Conservation (phyloP, 2,113 vertebrate genomes). For the Patagioenas fasciata region DNA sequence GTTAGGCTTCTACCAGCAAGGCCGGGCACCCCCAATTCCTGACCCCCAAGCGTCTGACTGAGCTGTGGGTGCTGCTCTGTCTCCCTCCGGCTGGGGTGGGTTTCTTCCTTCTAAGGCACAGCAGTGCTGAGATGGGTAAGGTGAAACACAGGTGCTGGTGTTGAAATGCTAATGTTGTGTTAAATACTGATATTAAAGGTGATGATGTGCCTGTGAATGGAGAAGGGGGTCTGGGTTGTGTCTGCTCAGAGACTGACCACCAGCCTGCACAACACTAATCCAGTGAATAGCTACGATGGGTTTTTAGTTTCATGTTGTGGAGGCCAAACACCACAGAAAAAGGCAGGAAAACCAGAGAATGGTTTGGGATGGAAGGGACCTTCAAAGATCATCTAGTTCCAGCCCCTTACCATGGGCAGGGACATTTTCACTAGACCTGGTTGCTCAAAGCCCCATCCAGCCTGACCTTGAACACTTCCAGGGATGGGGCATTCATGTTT, state of each 20-base stretch:
- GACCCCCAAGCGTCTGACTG: background rate
- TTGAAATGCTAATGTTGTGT: background rate
- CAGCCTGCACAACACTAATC: background rate
- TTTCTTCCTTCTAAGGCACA: background rate
- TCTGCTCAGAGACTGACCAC: background rate
- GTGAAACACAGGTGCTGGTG: background rate
- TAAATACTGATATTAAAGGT: background rate
- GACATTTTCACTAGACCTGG: background rate
- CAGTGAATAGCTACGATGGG: background rate
- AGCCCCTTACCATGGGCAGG: rapidly evolving
- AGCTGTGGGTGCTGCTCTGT: background rate
- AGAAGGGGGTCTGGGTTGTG: background rate
- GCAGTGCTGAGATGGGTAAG: background rate
- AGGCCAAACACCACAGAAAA: background rate
- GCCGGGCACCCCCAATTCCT: rapidly evolving
- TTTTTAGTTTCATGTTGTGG: background rate
- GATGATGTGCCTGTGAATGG: background rate
- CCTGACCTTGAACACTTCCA: background rate
- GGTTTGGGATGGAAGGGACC: background rate
- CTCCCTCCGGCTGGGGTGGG: background rate
- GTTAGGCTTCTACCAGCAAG: background rate
- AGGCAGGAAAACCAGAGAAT: background rate
- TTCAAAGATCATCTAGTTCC: background rate
- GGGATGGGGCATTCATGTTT: rapidly evolving
- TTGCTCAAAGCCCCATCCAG: rapidly evolving